These are phyloP conservation scores for Nothoprocta pentlandii DNA, from an alignment of 2,113 vertebrate genomes.

Conservation along the genomic window DNA sequence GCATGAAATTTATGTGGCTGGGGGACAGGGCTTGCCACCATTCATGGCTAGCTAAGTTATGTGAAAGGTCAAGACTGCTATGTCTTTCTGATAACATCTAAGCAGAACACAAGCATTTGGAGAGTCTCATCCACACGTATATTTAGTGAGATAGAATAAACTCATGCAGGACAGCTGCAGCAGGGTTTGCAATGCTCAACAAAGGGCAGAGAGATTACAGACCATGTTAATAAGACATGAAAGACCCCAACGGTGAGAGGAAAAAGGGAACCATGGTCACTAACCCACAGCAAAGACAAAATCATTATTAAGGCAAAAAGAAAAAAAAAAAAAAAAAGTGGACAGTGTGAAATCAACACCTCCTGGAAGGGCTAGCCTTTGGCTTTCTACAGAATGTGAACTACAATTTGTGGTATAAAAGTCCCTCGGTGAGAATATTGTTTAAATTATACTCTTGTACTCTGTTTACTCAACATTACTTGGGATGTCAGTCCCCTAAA, in stretches of 20 bases:
- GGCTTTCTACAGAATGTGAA: slow-evolving; percentile 42
- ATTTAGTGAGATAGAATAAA: slow-evolving; percentile 61
- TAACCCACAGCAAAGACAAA: slow-evolving; percentile 15
- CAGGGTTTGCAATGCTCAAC: slow-evolving; percentile 45
- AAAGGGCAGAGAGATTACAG: slow-evolving; percentile 69
- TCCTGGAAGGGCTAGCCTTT: neutral
- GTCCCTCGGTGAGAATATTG: neutral
- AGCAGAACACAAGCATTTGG: slow-evolving; percentile 61
- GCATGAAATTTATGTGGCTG: slow-evolving; percentile 62
- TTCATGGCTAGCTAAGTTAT: slow-evolving; percentile 61
- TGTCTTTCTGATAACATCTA: slow-evolving; percentile 68
- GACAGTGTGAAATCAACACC: slow-evolving; percentile 17
- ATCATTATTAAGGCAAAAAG: neutral
- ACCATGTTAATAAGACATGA: slow-evolving; percentile 56
- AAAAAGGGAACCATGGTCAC: neutral
- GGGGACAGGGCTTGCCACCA: slow-evolving; percentile 49
- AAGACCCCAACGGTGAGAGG: slow-evolving; percentile 27
- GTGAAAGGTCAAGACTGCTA: slow-evolving; percentile 68
- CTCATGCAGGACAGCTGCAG: slow-evolving; percentile 64
- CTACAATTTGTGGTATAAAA: accelerated
- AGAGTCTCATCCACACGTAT: slow-evolving; percentile 59
- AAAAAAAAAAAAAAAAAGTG: neutral
- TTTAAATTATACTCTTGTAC: slow-evolving; percentile 42
- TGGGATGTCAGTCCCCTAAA: slow-evolving; percentile 50
- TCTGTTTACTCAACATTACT: slow-evolving; percentile 48